Conservation (phyloP, 2,113 vertebrate species). For the Neofelis nebulosa region DNA sequence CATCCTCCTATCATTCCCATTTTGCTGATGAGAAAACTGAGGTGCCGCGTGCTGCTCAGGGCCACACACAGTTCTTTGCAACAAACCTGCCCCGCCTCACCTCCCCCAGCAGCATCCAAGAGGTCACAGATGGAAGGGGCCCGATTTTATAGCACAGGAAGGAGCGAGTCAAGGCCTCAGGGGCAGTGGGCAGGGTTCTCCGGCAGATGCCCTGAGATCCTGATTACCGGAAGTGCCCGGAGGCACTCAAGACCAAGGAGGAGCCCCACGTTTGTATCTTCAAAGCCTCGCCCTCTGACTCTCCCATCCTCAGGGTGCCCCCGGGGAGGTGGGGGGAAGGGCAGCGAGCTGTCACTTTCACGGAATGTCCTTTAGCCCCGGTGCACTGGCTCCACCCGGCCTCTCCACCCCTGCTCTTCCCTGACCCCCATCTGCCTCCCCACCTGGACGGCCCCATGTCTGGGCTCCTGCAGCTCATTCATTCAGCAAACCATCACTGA, state of each 20-base stretch:
- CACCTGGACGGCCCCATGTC: background rate
- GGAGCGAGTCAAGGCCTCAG: conserved; percentile 17
- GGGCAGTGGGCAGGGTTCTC: background rate
- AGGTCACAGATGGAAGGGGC: conserved; percentile 31
- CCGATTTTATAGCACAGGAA: conserved; percentile 57
- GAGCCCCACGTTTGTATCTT: background rate
- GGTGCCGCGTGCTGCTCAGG: background rate
- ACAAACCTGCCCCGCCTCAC: background rate
- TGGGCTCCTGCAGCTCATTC: background rate
- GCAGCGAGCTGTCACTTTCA: background rate
- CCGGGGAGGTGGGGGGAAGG: background rate
- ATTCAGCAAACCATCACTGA: background rate
- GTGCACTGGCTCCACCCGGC: background rate
- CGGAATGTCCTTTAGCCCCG: background rate
- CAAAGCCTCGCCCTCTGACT: conserved; percentile 30
- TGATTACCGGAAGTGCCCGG: conserved; percentile 50
- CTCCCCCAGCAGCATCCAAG: background rate
- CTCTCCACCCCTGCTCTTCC: background rate
- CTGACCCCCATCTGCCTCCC: background rate
- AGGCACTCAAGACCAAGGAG: background rate
- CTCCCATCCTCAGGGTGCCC: background rate
- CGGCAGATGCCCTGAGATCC: conserved; percentile 63
- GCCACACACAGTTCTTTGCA: background rate
- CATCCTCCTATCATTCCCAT: background rate
- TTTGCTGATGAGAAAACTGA: background rate